Conservation (phyloP, 1,140 invertebrate species). For the Melitaea cinxia region DNA sequence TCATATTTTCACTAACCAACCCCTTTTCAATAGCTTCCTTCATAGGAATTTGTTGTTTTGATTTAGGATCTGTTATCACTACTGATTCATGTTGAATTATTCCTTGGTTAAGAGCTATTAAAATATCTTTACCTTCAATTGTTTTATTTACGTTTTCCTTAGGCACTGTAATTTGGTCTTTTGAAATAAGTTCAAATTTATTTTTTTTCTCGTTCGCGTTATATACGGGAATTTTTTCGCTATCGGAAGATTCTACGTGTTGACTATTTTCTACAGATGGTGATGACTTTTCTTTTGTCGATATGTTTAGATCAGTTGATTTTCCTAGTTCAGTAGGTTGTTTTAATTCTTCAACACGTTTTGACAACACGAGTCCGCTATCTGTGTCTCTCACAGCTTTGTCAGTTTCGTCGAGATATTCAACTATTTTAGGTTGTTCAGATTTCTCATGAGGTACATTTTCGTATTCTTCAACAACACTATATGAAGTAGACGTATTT, state of each 20-base stretch:
- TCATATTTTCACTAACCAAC: constrained; percentile 88
- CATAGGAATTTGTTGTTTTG: constrained; percentile 86
- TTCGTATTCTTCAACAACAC: constrained; percentile 43
- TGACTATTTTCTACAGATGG: background rate
- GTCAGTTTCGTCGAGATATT: constrained; percentile 45
- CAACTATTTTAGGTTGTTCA: background rate
- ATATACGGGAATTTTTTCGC: background rate
- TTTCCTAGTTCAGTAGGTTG: background rate
- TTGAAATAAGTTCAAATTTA: no score
- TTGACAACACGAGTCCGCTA: constrained; percentile 12
- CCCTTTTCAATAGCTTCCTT: constrained; percentile 89
- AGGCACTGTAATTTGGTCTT: no score
- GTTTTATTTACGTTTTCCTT: constrained; percentile 24
- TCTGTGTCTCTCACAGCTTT: constrained; percentile 27
- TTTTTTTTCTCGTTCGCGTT: background rate
- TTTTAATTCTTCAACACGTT: background rate
- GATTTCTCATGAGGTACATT: constrained; percentile 7
- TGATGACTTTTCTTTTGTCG: background rate
- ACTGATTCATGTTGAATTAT: constrained; percentile 85
- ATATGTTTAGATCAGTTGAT: background rate
- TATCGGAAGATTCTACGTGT: background rate
- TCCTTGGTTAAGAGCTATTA: constrained; percentile 86
- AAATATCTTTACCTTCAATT: constrained; percentile 83
- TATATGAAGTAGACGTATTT: constrained; percentile 55
- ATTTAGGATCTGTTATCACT: constrained; percentile 88